phyloP scores from a whole-genome alignment of 2,888 invertebrate species.

The Mesoligia furuncula region DNA sequence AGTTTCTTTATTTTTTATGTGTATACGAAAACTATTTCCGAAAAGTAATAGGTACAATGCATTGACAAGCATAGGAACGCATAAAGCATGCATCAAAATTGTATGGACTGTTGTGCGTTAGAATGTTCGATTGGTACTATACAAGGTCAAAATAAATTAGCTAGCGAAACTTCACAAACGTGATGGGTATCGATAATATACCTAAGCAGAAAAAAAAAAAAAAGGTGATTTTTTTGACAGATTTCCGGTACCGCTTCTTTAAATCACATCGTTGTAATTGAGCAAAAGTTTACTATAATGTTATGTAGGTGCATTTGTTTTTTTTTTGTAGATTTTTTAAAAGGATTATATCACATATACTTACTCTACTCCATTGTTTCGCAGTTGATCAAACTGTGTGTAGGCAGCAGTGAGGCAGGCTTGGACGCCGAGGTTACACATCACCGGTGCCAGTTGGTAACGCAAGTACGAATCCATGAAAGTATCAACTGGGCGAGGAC shows the following conservation, averaged over 20 bases:
- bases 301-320: neutral
- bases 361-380: constrained; percentile 68
- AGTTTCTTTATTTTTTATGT: neutral
- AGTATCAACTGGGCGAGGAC: constrained; percentile 68
- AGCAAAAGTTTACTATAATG: neutral
- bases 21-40: neutral
- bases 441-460: constrained; percentile 79
- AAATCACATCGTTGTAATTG: neutral
- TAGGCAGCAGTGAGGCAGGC: constrained; percentile 75
- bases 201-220: neutral
- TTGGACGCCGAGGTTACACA: constrained; percentile 75
- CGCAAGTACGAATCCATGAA: constrained; percentile 85
- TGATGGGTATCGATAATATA: neutral
- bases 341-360: constrained; percentile 51
- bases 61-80: neutral
- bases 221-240: neutral
- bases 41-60: neutral
- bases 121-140: neutral
- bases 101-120: neutral
- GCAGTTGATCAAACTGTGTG: constrained; percentile 72
- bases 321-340: neutral
- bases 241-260: neutral
- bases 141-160: neutral
- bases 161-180: neutral
- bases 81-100: too few relatives aligned